Evolutionary conservation across 2,797 vertebrate genomes (phyloP).

Genomic region (Fundulus diaphanus): DNA sequence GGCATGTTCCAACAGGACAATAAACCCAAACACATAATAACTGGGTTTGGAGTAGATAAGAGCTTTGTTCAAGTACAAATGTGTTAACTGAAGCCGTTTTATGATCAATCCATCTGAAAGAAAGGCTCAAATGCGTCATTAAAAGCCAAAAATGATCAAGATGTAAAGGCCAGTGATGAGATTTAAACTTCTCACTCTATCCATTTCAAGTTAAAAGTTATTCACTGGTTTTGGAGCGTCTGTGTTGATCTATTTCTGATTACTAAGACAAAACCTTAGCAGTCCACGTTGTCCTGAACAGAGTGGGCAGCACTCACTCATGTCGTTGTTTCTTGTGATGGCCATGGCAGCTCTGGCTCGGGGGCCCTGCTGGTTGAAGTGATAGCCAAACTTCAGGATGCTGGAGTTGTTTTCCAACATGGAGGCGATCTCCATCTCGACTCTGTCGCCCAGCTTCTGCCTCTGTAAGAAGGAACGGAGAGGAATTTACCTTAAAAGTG

Average conservation of each 20-base stretch:
- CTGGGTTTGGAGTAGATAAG: neutral
- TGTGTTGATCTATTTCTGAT: neutral
- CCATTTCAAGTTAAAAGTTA: neutral
- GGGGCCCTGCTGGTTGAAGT: constrained; percentile 95
- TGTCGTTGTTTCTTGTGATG: constrained; percentile 93
- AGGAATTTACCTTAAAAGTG: neutral
- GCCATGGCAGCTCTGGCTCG: constrained; percentile 90
- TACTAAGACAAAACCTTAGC: neutral
- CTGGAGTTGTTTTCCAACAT: constrained; percentile 94
- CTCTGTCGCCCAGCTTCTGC: constrained; percentile 90
- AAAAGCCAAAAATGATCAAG: neutral
- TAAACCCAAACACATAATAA: neutral
- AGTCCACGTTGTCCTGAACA: neutral
- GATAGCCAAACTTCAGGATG: constrained; percentile 92
- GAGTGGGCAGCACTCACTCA: constrained; percentile 77
- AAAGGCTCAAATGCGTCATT: neutral
- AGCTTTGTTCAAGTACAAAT: neutral
- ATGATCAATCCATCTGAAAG: neutral
- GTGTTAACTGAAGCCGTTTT: neutral
- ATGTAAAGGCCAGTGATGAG: neutral
- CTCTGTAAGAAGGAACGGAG: constrained; percentile 73
- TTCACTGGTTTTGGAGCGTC: no score
- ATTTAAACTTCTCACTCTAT: neutral
- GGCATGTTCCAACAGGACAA: neutral
- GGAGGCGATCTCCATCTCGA: constrained; percentile 96